Conservation (phyloP, 2,888 invertebrate species). For the Drosophila macrospina region DNA sequence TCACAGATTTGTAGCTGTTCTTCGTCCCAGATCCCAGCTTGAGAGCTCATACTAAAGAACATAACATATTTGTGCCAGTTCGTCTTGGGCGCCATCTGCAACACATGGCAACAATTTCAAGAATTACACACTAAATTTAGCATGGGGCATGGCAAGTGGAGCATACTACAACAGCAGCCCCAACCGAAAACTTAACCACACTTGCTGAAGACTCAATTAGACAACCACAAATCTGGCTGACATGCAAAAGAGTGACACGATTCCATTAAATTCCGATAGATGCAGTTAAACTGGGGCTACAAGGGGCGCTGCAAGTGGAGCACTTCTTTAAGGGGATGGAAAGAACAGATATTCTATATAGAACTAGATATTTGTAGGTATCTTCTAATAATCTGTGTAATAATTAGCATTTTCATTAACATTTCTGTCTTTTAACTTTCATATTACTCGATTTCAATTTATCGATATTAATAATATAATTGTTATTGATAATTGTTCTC, state of each 20-base stretch:
- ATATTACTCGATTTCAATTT: too few species aligned
- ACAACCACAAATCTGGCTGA: slow-evolving; percentile 70
- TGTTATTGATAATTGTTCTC: too few species aligned
- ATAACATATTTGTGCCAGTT: slow-evolving; percentile 62
- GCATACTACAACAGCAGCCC: neutral
- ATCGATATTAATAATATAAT: too few species aligned
- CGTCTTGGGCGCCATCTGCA: slow-evolving; percentile 56
- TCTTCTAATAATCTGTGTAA: too few species aligned
- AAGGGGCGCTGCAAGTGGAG: neutral
- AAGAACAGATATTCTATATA: neutral
- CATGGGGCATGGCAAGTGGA: slow-evolving; percentile 41
- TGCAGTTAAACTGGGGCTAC: slow-evolving; percentile 10
- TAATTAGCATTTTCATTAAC: too few species aligned
- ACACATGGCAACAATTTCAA: slow-evolving; percentile 82
- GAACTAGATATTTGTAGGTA: too few species aligned
- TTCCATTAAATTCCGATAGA: slow-evolving; percentile 49
- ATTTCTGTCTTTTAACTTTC: too few species aligned
- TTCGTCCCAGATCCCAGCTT: slow-evolving; percentile 41
- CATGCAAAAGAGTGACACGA: slow-evolving; percentile 45
- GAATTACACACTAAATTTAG: slow-evolving; percentile 84
- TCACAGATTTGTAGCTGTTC: slow-evolving; percentile 65
- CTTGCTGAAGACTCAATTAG: slow-evolving; percentile 69
- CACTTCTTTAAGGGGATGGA: neutral
- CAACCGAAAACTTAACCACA: slow-evolving; percentile 4
- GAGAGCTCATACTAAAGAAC: slow-evolving; percentile 18